These are phyloP conservation scores for Ceyx erithaca DNA, from an alignment of 2,797 vertebrate genomes.

Conservation along the genomic window DNA sequence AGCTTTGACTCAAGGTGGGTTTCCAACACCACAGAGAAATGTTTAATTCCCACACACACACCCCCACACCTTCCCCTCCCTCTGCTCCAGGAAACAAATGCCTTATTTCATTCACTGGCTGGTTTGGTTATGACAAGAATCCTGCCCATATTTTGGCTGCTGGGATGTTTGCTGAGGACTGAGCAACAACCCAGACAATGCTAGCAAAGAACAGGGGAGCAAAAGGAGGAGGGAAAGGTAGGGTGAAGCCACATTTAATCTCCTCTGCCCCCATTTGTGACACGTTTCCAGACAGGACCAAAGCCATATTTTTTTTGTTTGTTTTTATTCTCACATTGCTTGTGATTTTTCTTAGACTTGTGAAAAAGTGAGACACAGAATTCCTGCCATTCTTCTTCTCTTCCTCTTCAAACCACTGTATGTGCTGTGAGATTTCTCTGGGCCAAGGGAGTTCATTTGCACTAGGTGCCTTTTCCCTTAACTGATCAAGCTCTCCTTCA, in stretches of 20 bases:
- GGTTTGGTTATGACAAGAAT: conserved; percentile 45
- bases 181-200: not conserved
- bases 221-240: not conserved
- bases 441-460: not conserved
- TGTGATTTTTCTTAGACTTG: not conserved
- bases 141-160: conserved; percentile 50
- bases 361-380: not conserved
- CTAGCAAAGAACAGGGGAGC: not conserved
- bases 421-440: not conserved
- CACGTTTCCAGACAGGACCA: not conserved
- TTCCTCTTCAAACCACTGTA: not conserved
- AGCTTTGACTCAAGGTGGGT: conserved; percentile 35
- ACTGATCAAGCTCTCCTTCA: not conserved
- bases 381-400: not conserved
- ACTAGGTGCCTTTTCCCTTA: not conserved
- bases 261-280: not conserved
- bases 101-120: conserved; percentile 31
- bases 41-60: not conserved
- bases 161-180: conserved; percentile 31
- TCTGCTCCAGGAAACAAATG: conserved; percentile 25
- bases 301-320: not conserved
- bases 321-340: not conserved
- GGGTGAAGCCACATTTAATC: not conserved
- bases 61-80: not conserved
- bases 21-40: conserved; percentile 40